Percentiles rank a stretch among this genome's conserved stretches.
phyloP scores from a whole-genome alignment of 1,140 invertebrate genomes.

The Zaprionus gabonicus region DNA sequence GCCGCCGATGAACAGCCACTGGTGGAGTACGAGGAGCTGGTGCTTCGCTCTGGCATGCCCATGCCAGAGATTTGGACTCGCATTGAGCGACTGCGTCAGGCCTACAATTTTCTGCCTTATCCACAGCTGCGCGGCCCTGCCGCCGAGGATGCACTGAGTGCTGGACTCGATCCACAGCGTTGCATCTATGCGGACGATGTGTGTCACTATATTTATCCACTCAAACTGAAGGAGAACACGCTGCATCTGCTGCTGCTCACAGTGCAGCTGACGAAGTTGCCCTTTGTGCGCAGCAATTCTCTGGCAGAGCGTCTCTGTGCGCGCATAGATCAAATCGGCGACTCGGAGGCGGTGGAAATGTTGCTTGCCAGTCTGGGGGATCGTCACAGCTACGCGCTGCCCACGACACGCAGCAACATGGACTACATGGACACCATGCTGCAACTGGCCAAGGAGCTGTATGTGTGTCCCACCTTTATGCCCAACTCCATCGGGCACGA shows the following conservation, averaged over 20 bases:
- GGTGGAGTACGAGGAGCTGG: slow-evolving; percentile 87
- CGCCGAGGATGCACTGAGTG: slow-evolving; percentile 37
- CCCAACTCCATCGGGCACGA: slow-evolving; percentile 86
- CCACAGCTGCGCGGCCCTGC: slow-evolving; percentile 25
- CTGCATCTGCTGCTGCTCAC: slow-evolving; percentile 86
- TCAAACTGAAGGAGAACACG: slow-evolving; percentile 85
- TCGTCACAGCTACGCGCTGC: slow-evolving; percentile 42
- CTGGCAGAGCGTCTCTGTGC: slow-evolving; percentile 79
- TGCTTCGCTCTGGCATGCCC: slow-evolving; percentile 87
- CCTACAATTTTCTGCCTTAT: slow-evolving; percentile 87
- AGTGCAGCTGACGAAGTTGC: slow-evolving; percentile 87
- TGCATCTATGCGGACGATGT: slow-evolving; percentile 88
- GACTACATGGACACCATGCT: slow-evolving; percentile 27
- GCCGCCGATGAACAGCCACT: slow-evolving; percentile 85
- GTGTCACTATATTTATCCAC: slow-evolving; percentile 87
- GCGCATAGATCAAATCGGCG: slow-evolving; percentile 78
- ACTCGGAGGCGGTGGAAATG: slow-evolving; percentile 85
- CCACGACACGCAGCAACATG: neutral
- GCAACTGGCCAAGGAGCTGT: slow-evolving; percentile 66
- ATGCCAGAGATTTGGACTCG: slow-evolving; percentile 89
- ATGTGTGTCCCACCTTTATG: slow-evolving; percentile 87
- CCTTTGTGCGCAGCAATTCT: slow-evolving; percentile 85
- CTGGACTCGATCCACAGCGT: slow-evolving; percentile 86
- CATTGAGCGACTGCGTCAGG: slow-evolving; percentile 87
- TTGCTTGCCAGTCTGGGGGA: slow-evolving; percentile 51